Evolutionary conservation across 2,888 invertebrate species (phyloP).

Genomic region (Hedya salicella): DNA sequence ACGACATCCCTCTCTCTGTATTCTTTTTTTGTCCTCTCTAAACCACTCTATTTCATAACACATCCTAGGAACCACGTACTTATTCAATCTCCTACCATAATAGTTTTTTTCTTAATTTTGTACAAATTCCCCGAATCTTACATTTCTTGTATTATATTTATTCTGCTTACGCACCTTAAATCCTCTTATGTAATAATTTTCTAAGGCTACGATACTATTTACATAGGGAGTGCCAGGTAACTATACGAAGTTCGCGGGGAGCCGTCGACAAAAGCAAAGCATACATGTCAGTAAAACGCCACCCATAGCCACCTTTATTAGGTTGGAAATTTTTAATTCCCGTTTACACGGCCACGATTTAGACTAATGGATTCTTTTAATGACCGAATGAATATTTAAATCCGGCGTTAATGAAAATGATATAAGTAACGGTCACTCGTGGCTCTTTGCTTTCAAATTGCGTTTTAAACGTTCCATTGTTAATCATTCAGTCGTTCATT

Average conservation of each 20-base stretch:
- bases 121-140: too few relatives aligned
- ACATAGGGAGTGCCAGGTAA: too few relatives aligned
- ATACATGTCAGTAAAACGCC: background rate
- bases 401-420: slow-evolving; percentile 67
- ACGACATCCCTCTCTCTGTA: too few relatives aligned
- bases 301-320: slow-evolving; percentile 25
- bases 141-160: too few relatives aligned
- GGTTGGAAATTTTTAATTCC: slow-evolving; percentile 64
- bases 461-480: slow-evolving; percentile 38
- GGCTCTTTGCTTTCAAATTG: slow-evolving; percentile 31
- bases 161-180: too few relatives aligned
- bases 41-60: too few relatives aligned
- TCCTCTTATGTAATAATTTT: too few relatives aligned
- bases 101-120: too few relatives aligned
- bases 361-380: slow-evolving; percentile 74
- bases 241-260: background rate
- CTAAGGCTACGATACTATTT: too few relatives aligned
- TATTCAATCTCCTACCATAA: too few relatives aligned
- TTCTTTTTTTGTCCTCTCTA: too few relatives aligned
- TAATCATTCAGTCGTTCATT: slow-evolving; percentile 33
- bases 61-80: too few relatives aligned
- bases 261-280: background rate
- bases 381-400: slow-evolving; percentile 76
- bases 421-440: slow-evolving; percentile 61
- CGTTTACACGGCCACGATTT: slow-evolving; percentile 59